Evolutionary conservation across 37 sponge, comb jelly and placozoan genomes (phyloP), one percentile per base, ranked within the genome.

Genomic region (Halichondria panicea): DNA sequence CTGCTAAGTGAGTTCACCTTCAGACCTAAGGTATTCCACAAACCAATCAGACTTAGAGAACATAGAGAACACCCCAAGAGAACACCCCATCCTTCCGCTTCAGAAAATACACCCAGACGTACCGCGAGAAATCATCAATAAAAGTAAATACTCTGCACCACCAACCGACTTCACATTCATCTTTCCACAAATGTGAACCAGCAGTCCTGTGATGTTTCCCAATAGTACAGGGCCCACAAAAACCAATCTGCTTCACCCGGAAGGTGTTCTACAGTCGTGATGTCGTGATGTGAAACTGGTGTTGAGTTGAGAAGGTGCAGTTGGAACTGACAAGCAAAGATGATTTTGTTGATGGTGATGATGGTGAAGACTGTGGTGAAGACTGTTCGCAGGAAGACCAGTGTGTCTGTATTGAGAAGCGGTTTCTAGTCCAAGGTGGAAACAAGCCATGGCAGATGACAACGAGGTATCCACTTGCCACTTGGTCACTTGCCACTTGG

Each of bases 1-100:
- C 70, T 83, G 90, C 63, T 89, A 80, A 45, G 90, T 84, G 8
- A n/a, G 56, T 36, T 83, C 69, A 58, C 89, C 89, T 61, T 80
- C 84, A 57, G 67, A 31, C 42, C 66, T 72, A n/a, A 83, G 66
- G 55, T 70, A 74, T 12, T 25, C 50, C 34, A 73, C 60, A 74
- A 88, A 89, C 60, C 83, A 72, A 30, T 27, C 39, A 3, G 82
- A 74, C 28, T 82, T 80, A 56, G 43, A 81, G 82, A 87, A 43
- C 81, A 73, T 34, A 61, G 55, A 61, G 73, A 89, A 21, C n/a
- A n/a, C n/a, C n/a, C n/a, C 38, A 39, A 18, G 83, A 61, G 73
- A 83, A 83, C 8, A 83, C 84, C 55, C 83, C 57, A 34, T 31
- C 55, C 44, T 89, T 89, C 25, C 53, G 68, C 44, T 78, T 72